Base-by-base conservation (phyloP, 1,140 invertebrate genomes). In the Drosophila burlai region DNA sequence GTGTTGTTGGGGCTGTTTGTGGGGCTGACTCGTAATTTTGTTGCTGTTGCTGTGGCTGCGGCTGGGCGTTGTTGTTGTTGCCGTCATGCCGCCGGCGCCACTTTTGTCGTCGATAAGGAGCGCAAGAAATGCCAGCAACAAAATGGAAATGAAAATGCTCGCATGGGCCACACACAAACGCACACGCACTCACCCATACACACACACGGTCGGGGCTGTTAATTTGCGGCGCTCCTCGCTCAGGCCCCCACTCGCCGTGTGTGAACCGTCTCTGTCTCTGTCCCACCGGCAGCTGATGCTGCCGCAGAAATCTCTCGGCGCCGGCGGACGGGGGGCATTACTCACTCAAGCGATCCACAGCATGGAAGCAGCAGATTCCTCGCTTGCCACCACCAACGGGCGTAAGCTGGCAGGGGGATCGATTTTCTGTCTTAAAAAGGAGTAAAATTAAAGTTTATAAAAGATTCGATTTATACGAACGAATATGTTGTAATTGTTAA, bases 101-200 rank as follows among this genome's bases (percentile, higher is more conserved):
- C 83, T 89, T 83, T 81, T 78, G 83, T 89, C 78, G 82, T 85
- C 83, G 86, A 90, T 91, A 91, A 85, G 86, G 81, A 91, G 79
- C 84, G 42, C 77, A 90, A 87, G 85, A 89, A 89, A 90, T 90
- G 85, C 87, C 76, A 85, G 63, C 80, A 85, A 86, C 79, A 85
- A 86, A 86, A 85, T 84, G 78, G 78, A 89, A 89, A 85, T 84
- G 78, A 74, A 89, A 89, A 89, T 86, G 76, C 71, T 87, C 64
- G 83, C 63, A 87, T 77, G 76, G 76, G 71, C 80, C 79, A 76
- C 82, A 78, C 82, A 81, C 72, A 57, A 45, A 67, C 63, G 36
- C 54, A 59, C 43, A 66, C 52, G 31, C 62, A 50, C n/a, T 49
- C 68, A 65, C 34, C 45, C 52, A 47, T 40, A 47, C 26, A 52